phyloP scores from a whole-genome alignment of 2,888 invertebrate species.

The Agonopterix arenella region DNA sequence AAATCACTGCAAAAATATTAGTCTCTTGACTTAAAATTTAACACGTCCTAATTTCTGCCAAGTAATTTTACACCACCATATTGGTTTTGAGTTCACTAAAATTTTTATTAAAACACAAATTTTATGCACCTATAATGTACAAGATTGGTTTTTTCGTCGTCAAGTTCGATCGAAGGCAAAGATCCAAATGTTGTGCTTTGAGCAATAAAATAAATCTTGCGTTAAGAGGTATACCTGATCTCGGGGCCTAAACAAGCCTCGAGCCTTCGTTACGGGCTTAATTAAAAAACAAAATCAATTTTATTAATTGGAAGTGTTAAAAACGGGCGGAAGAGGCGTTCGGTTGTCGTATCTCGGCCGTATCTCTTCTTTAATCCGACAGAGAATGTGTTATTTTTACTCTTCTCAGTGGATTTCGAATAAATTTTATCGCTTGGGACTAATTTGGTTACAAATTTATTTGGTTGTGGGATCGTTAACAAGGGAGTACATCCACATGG shows the following conservation, averaged over 20 bases:
- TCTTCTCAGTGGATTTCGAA: constrained; percentile 73
- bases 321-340: constrained; percentile 72
- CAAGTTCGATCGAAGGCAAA: constrained; percentile 38
- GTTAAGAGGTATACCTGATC: constrained; percentile 68
- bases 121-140: constrained; percentile 50
- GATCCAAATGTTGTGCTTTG: constrained; percentile 57
- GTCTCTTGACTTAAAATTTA: too few relatives aligned
- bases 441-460: constrained; percentile 78
- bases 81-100: constrained; percentile 38
- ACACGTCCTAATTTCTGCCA: constrained; percentile 27
- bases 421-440: constrained; percentile 75
- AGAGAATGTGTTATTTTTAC: constrained; percentile 76
- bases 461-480: constrained; percentile 74
- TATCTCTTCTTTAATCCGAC: constrained; percentile 76
- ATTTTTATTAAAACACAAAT: constrained; percentile 46
- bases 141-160: constrained; percentile 40
- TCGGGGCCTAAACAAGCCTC: constrained; percentile 58
- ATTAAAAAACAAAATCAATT: constrained; percentile 77
- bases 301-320: constrained; percentile 78
- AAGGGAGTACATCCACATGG: constrained; percentile 69
- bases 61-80: constrained; percentile 39
- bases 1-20: too few relatives aligned
- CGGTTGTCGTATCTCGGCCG: constrained; percentile 62
- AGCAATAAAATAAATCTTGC: constrained; percentile 73
- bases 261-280: constrained; percentile 66